Percentiles rank a stretch among this genome's conserved stretches.
These are phyloP conservation scores for Agrochola macilenta DNA, from an alignment of 2,888 invertebrate genomes.

Conservation along the genomic window DNA sequence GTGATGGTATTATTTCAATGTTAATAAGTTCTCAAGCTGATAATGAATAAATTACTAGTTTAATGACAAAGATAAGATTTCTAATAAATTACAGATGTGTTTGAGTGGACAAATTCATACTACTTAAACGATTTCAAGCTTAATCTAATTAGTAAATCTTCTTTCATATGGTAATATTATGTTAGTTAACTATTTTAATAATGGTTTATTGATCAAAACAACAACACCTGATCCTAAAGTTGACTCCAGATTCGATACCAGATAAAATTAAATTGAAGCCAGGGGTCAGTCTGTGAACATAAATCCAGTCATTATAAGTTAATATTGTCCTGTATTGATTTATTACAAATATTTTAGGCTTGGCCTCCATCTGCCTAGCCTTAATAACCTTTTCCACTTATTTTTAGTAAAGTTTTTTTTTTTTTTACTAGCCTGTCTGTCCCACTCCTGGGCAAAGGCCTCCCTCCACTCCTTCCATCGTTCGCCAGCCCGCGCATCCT, in stretches of 20 bases:
- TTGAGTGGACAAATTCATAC: not conserved
- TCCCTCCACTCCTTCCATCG: too few relatives aligned
- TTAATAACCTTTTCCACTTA: slow-evolving; percentile 18
- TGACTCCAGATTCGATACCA: not conserved
- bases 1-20: slow-evolving; percentile 7
- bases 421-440: too few relatives aligned
- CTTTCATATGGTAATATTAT: not conserved
- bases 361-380: slow-evolving; percentile 42
- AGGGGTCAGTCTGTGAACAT: slow-evolving; percentile 1
- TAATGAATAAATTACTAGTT: slow-evolving; percentile 28
- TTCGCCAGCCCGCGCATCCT: too few relatives aligned
- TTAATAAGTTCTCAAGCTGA: slow-evolving; percentile 3
- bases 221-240: not conserved
- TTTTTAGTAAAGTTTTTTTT: too few relatives aligned
- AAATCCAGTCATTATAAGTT: slow-evolving; percentile 8
- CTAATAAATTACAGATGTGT: slow-evolving; percentile 6
- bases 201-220: not conserved
- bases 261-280: not conserved
- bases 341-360: slow-evolving; percentile 32
- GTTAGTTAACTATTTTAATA: not conserved
- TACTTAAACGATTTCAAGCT: not conserved
- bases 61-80: slow-evolving; percentile 28
- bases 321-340: slow-evolving; percentile 16
- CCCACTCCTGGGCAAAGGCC: too few relatives aligned
- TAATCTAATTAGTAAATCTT: not conserved